A percentile compares a stretch with the other conserved stretches of the same genome.
phyloP scores from a whole-genome alignment of 92 coral and sea anemone species.

The Palythoa caribaeorum region DNA sequence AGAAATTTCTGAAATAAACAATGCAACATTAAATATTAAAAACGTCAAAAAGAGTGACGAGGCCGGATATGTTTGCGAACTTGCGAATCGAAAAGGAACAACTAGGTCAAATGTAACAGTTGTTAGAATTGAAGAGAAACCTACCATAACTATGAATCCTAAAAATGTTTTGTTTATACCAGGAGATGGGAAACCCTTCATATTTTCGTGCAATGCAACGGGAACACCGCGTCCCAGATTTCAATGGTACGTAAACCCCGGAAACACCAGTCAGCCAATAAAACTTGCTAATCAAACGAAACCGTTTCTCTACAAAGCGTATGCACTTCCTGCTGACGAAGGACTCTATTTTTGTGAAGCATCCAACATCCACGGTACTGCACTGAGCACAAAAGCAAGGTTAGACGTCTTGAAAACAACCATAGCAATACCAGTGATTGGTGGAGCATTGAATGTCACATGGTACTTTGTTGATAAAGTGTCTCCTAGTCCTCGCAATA shows the following conservation, averaged over 20 bases:
- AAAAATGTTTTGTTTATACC: neutral
- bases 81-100: conserved; percentile 43
- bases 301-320: neutral
- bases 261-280: conserved; percentile 5
- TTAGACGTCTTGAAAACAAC: conserved; percentile 42
- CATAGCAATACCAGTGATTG: conserved; percentile 47
- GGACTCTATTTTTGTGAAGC: conserved; percentile 61
- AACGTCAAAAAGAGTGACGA: conserved; percentile 43
- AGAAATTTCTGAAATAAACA: conserved; percentile 20
- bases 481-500: neutral
- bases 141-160: conserved; percentile 48
- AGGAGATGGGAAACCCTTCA: conserved; percentile 6
- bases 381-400: conserved; percentile 54
- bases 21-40: neutral
- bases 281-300: conserved; percentile 8
- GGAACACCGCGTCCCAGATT: conserved; percentile 58
- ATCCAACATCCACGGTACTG: conserved; percentile 43
- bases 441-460: conserved; percentile 9
- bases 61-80: conserved; percentile 58
- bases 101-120: conserved; percentile 58
- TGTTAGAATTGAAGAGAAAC: conserved; percentile 49
- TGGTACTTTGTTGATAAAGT: neutral
- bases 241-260: conserved; percentile 58
- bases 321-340: conserved; percentile 17
- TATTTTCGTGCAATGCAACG: conserved; percentile 50